Base-by-base conservation (phyloP, 2,888 invertebrate species). In the Drosophila paranaensis region DNA sequence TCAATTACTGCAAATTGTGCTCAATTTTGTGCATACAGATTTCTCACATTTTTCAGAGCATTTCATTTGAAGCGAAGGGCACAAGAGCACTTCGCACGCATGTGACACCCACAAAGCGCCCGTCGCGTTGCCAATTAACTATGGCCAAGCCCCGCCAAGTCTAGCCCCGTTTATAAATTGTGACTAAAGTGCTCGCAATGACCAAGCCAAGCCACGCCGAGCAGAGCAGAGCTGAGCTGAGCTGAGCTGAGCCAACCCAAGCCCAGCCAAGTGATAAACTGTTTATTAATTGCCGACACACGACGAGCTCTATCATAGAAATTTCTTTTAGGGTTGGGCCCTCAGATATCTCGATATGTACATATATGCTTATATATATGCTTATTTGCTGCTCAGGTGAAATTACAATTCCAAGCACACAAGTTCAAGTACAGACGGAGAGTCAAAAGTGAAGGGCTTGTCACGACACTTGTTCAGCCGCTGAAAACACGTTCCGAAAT, bases 1-100 rank as follows among this genome's bases (percentile, higher is more conserved):
- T 71, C 65, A 81, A 79, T 82, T 78, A 88, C 63, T 83, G 83
- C 88, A 77, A 83, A 83, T 82, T 82, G 69, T 73, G 82, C 85
- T 74, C 73, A 60, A 81, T 60, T 79, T 74, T 67, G 74, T 79
- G 77, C 71, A 80, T 76, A 70, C 60, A 63, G 65, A 74, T 73
- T 73, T 54, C 48, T 39, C 0, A 14, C 14, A 60, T 55, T 40
- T 45, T 35, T 40, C 48, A 11, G 40, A 30, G n/a, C 20, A 30
- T 39, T 27, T 27, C 25, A 16, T 39, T 27, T 27, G 14, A 53
- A 27, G 16, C 77, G 78, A 77, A 77, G 77, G 77, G 72, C 78
- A 58, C 78, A 55, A 58, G 58, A 67, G 61, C 33, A 16, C 33
- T 33, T 11, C 30, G 50, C 10, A 50, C 42, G 46, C 48, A 56